Conservation (phyloP, 1,140 invertebrate species). For the Teleopsis dalmanni region DNA sequence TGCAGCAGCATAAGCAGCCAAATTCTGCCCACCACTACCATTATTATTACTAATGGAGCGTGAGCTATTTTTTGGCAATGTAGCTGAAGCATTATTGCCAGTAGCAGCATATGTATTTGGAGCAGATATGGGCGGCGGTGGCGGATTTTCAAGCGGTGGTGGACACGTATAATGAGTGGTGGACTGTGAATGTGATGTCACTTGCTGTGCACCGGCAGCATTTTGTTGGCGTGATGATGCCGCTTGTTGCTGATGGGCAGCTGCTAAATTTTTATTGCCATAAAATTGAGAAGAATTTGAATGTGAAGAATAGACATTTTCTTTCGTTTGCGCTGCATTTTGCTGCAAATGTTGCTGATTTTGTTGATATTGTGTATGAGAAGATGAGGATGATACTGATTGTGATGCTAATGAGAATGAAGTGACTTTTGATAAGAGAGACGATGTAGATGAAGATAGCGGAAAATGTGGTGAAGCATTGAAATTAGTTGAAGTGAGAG, state of each 20-base stretch:
- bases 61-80: constrained; percentile 32
- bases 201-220: constrained; percentile 17
- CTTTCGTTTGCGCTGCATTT: constrained; percentile 14
- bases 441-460: constrained; percentile 40
- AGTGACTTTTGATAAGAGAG: constrained; percentile 41
- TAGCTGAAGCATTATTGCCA: constrained; percentile 22
- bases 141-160: constrained; percentile 39
- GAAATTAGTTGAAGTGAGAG: constrained; percentile 13
- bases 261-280: constrained; percentile 28
- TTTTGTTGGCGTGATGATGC: constrained; percentile 23
- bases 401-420: constrained; percentile 14
- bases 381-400: constrained; percentile 1
- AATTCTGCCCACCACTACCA: constrained; percentile 11
- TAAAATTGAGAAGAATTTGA: constrained; percentile 12
- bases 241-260: constrained; percentile 20
- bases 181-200: background rate
- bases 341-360: constrained; percentile 20
- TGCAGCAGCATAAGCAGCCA: constrained; percentile 27
- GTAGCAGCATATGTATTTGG: background rate
- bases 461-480: constrained; percentile 41
- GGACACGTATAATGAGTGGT: constrained; percentile 32
- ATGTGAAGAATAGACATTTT: constrained; percentile 12
- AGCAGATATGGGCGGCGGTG: constrained; percentile 30
- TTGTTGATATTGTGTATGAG: constrained; percentile 17
- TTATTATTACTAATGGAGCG: background rate